These are phyloP conservation scores for Rhombomys opimus DNA, from an alignment of 2,113 vertebrate genomes.

Conservation along the genomic window DNA sequence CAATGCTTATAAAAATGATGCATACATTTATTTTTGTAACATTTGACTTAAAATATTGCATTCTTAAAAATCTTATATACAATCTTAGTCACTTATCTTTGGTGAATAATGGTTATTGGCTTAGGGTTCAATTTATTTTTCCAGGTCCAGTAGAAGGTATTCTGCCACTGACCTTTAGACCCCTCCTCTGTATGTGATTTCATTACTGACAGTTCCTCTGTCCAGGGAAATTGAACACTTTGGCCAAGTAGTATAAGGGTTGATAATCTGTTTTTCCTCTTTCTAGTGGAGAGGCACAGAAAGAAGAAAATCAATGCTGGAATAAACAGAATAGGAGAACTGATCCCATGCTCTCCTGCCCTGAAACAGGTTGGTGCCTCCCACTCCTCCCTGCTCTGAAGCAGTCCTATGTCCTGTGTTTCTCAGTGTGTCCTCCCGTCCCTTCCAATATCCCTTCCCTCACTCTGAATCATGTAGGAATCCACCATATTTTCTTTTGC, in stretches of 20 bases:
- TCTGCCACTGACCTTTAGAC: not conserved
- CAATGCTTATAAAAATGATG: not conserved
- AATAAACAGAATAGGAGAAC: slow-evolving; percentile 97
- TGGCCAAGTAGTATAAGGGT: slow-evolving; percentile 7
- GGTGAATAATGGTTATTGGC: not conserved
- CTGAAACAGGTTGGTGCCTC: slow-evolving; percentile 93
- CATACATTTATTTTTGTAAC: not conserved
- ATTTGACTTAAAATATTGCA: not conserved
- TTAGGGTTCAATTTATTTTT: not conserved
- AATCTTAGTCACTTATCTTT: not conserved
- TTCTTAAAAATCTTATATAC: not conserved
- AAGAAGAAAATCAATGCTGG: slow-evolving; percentile 99
- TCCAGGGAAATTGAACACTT: not conserved
- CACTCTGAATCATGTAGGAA: slow-evolving; percentile 93
- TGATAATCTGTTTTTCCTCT: slow-evolving; percentile 73
- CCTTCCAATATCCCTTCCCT: not conserved
- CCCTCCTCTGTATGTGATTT: not conserved
- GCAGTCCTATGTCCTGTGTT: slow-evolving; percentile 88
- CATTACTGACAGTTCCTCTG: slow-evolving; percentile 58
- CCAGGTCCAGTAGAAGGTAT: not conserved
- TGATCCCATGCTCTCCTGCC: slow-evolving; percentile 97
- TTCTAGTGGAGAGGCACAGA: slow-evolving; percentile 96
- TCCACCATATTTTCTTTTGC: slow-evolving; percentile 19
- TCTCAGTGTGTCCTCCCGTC: too few species aligned
- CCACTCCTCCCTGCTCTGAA: slow-evolving; percentile 87